Base-by-base conservation (phyloP, 2,888 invertebrate species). In the Habrosyne pyritoides region DNA sequence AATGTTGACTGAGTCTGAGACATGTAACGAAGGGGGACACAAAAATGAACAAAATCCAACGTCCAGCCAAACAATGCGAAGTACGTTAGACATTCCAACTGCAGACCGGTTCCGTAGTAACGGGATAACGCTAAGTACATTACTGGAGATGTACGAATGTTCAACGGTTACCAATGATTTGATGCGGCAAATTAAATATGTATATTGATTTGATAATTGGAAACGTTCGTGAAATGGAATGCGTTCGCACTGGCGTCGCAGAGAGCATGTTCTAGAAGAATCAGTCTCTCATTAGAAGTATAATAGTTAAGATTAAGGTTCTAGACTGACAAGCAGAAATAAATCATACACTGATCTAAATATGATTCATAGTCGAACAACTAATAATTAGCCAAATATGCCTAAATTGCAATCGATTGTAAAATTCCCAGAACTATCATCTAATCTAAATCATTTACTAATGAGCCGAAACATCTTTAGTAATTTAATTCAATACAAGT, bases 101-200 rank as follows among this genome's bases (percentile, higher is more conserved):
- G 56, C 42, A 67, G 82, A 87, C 86, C 86, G 86, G 86, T 86
- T 83, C 67, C 55, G 53, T 47, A 47, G 65, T 87, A 87, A 87
- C 87, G 87, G 87, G 77, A 87, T 71, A 68, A 51, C 48, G 70
- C 70, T 67, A 64, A 66, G 68, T 72, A 71, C 68, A 61, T 64
- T 57, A 57, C 55, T 63, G 64, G 14, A 52, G 69, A 77, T 67
- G 73, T 70, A 80, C 74, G 70, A 76, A 73, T 56, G 55, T 52
- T 51, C 22, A 8, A 53, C 56, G 67, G 48, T 22, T 36, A 67
- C 64, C 53, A 52, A 55, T 26, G 63, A 76, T 80, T 78, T 67
- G 77, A 78, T 71, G 73, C 74, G 77, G 75, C 67, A 65, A 54
- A 56, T 60, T 70, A 63, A 55, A 59, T 55, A 63, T 64, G 62